Evolutionary conservation across 2,113 vertebrate genomes (phyloP), one percentile per base, ranked within the genome.

Genomic region (Thamnaconus septentrionalis): DNA sequence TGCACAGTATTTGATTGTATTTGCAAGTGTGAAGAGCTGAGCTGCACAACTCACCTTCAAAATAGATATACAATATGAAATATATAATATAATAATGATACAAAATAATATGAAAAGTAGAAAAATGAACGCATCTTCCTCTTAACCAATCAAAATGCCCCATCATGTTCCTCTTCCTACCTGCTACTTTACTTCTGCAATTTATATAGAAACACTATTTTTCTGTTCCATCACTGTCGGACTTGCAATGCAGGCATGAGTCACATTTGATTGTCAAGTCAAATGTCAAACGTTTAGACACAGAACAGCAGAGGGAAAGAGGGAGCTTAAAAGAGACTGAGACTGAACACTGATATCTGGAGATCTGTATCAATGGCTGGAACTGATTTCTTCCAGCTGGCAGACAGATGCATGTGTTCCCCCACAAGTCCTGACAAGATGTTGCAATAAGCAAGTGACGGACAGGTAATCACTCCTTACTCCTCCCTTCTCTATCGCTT

Each of bases 401-500:
- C 66, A 61, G 73, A 85, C 80, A 83, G 82, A 68, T 83, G 80
- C 59, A 55, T 75, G 57, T 85, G 80, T n/a, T 81, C 73, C 73
- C 71, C 81, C 82, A 82, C 80, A 87, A 64, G 69, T 75, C 40
- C 43, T 55, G 53, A 81, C 78, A 81, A 78, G 66, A 73, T 66
- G 59, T 58, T 66, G 66, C 73, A 79, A 80, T 72, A 70, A 80
- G 70, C 67, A 68, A 68, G 62, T 69, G 71, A 79, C 71, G 69
- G 75, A 75, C 73, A 76, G 56, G 60, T 65, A 72, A 72, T 77
- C 70, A 76, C 56, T 80, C 49, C 7, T 56, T 48, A 55, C 64
- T 71, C 31, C 56, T 74, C 31, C 69, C 44, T 49, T 41, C 52
- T n/a, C n/a, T n/a, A n/a, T n/a, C n/a, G n/a, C n/a, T n/a, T n/a